A percentile compares a stretch with the other conserved stretches of the same genome.
phyloP scores from a whole-genome alignment of 2,113 vertebrate species.

The Crotophaga sulcirostris region DNA sequence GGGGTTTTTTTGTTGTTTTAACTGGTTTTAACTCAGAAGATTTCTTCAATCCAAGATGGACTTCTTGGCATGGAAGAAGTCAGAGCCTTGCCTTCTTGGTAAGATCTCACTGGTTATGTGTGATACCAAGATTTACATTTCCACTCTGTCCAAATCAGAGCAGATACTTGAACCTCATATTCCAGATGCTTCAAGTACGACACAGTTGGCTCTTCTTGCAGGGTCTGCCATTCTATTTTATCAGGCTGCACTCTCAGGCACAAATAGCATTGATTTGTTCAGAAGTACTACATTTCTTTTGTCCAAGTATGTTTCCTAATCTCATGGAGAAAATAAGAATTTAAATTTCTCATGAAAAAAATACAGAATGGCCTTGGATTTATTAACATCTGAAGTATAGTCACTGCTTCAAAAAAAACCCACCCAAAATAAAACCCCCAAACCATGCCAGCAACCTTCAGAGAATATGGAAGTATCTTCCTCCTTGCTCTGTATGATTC shows the following conservation, averaged over 20 bases:
- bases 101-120: background rate
- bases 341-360: background rate
- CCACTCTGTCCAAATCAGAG: background rate
- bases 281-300: background rate
- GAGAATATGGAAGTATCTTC: background rate
- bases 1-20: background rate
- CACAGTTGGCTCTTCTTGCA: background rate
- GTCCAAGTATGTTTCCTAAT: background rate
- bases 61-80: background rate
- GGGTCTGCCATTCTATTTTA: background rate
- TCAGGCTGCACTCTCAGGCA: background rate
- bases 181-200: background rate
- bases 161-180: background rate
- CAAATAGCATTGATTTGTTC: background rate
- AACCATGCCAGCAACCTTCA: rapidly evolving
- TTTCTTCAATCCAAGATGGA: background rate
- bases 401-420: rapidly evolving
- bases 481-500: background rate
- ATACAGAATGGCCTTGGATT: background rate
- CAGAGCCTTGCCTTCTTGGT: background rate
- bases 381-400: background rate
- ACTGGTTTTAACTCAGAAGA: background rate
- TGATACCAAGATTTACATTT: background rate
- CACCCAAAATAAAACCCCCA: rapidly evolving
- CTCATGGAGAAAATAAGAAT: rapidly evolving